A percentile compares a stretch with the other conserved stretches of the same genome.
These are phyloP conservation scores for Ochotona curzoniae DNA, from an alignment of 2,113 vertebrate species.

Conservation along the genomic window DNA sequence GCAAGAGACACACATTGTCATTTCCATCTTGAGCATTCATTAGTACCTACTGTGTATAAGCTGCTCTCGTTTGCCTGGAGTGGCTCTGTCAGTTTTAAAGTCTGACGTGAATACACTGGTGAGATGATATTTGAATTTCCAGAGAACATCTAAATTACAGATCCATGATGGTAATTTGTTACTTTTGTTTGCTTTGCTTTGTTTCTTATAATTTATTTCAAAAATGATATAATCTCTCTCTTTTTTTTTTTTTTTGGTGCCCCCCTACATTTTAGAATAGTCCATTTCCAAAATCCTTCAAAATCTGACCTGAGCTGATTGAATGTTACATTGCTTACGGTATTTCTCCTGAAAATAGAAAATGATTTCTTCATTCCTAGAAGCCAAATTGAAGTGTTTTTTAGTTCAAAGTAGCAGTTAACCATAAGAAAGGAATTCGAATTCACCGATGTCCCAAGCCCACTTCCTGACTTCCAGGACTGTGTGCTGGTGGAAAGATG, in stretches of 20 bases:
- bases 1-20: neutral
- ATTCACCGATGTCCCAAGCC: constrained; percentile 61
- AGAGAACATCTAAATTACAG: constrained; percentile 48
- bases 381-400: constrained; percentile 56
- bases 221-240: neutral
- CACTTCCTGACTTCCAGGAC: constrained; percentile 49
- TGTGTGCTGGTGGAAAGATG: constrained; percentile 70
- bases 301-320: constrained; percentile 27
- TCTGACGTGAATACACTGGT: neutral
- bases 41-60: neutral
- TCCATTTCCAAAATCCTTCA: constrained; percentile 38
- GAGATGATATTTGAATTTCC: constrained; percentile 19
- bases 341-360: neutral
- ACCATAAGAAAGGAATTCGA: constrained; percentile 68
- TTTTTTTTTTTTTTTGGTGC: neutral
- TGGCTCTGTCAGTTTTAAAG: constrained; percentile 12
- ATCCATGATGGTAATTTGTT: neutral
- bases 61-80: neutral
- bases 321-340: neutral
- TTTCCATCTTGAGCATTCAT: constrained; percentile 35
- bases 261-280: neutral
- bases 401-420: constrained; percentile 44
- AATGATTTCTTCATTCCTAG: constrained; percentile 23
- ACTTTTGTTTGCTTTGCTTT: constrained; percentile 44
- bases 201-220: constrained; percentile 41